Base-by-base conservation (phyloP, 2,113 vertebrate genomes). In the Hippocampus abdominalis region DNA sequence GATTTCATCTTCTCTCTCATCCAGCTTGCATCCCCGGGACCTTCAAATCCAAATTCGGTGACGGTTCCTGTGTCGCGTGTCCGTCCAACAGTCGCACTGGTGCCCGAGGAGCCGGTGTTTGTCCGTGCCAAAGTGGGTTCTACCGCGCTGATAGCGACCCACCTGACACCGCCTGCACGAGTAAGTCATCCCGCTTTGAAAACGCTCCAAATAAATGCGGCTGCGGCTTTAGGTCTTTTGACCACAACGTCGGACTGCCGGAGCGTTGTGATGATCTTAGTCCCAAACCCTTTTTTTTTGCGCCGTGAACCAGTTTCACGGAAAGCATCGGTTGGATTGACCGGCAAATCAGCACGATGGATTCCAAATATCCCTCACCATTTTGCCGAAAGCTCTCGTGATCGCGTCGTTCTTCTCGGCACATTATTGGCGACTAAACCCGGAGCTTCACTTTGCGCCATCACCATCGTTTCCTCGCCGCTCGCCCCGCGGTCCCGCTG, bases 41-140 rank as follows among this genome's bases (percentile, higher is more conserved):
- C 61, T 99, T 97, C 91, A 99, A 99, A 84, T 96, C 95, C 1
- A 96, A 95, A 88, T 96, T 96, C 39, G 97, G 97, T 1, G 95
- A 97, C 76, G 93, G 93, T 10, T 93, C 91, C 61, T 98, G 97
- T 21, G 87, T 90, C n/a, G 93, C 92, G 21, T 99, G 97, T 62
- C 97, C 97, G 11, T 83, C 93, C 66, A 95, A 96, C 71, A 99
- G 97, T 90, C 94, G 94, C 29, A 94, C 95, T 71, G 93, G 90
- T 63, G 93, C 94, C 0, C 87, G 91, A n/a, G 95, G 95, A 1
- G 93, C 95, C 64, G 94, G 74, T 5, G 88, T 98, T 70, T 99
- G 97, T 84, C 91, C 92, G 0, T 99, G 97, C 89, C 93, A 94
- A 57, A 95, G 66, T 0, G 92, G 95, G 64, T 98, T 94, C 91